These are phyloP conservation scores for Porites evermanni DNA, from an alignment of 92 coral and sea anemone genomes.

Conservation along the genomic window DNA sequence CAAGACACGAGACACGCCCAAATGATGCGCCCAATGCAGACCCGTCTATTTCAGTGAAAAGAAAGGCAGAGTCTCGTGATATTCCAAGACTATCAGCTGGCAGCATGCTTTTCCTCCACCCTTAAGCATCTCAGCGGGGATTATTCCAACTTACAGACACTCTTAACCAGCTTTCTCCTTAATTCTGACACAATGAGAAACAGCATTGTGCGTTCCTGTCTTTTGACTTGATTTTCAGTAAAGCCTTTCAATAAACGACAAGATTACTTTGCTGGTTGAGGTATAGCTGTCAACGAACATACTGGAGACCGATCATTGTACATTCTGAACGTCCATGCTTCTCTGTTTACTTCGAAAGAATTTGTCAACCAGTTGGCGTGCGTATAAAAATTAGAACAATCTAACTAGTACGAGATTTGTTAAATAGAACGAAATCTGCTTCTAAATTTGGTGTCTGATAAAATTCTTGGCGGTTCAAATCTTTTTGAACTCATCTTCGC, in stretches of 20 bases:
- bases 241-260: not conserved
- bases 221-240: not conserved
- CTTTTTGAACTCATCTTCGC: not conserved
- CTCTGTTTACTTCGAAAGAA: no score
- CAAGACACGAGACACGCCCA: conserved; percentile 7
- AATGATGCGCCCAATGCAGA: not conserved
- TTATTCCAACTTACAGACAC: conserved; percentile 26
- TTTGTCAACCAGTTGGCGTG: not conserved
- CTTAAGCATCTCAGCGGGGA: conserved; percentile 18
- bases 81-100: not conserved
- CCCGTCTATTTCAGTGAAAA: not conserved
- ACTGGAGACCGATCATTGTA: not conserved
- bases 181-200: not conserved
- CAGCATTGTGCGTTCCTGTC: not conserved
- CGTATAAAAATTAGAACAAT: not conserved
- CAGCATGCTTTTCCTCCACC: not conserved
- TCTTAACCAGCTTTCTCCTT: conserved; percentile 24
- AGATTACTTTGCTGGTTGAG: no score
- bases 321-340: no score
- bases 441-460: not conserved
- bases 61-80: not conserved
- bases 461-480: not conserved
- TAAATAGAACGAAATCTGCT: conserved; percentile 8
- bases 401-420: conserved; percentile 11
- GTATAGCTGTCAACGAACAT: no score